Conservation (phyloP, 2,888 invertebrate species). For the Mythimna ferrago region DNA sequence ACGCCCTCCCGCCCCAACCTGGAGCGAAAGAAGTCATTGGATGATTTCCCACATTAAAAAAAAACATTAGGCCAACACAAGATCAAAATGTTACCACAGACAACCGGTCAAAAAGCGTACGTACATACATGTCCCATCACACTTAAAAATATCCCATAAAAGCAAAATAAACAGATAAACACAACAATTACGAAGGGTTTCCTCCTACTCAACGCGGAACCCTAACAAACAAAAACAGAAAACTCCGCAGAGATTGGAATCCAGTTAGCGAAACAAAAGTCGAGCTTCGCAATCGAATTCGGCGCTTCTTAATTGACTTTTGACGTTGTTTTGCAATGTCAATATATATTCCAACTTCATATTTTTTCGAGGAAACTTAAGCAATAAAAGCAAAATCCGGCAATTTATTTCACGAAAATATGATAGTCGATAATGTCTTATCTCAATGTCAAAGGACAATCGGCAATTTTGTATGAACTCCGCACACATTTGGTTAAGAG, state of each 20-base stretch:
- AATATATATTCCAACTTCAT: conserved; percentile 60
- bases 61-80: not conserved
- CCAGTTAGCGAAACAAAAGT: conserved; percentile 70
- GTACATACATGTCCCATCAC: not conserved
- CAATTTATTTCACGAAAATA: not conserved
- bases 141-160: not conserved
- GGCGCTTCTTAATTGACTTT: conserved; percentile 72
- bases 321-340: conserved; percentile 70
- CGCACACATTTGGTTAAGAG: too few relatives aligned
- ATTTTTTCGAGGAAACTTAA: conserved; percentile 48
- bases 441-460: too few relatives aligned
- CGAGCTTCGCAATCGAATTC: conserved; percentile 68
- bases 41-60: too few relatives aligned
- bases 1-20: too few relatives aligned
- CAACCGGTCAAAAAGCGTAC: not conserved
- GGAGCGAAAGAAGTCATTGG: too few relatives aligned
- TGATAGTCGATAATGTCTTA: not conserved
- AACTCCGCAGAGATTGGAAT: conserved; percentile 70
- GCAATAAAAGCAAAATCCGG: not conserved
- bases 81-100: not conserved
- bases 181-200: conserved; percentile 23
- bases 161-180: conserved; percentile 35
- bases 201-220: conserved; percentile 13
- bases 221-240: conserved; percentile 59
- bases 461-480: too few relatives aligned